phyloP scores from a whole-genome alignment of 2,888 invertebrate species.

The Agonopterix alstromeriana region DNA sequence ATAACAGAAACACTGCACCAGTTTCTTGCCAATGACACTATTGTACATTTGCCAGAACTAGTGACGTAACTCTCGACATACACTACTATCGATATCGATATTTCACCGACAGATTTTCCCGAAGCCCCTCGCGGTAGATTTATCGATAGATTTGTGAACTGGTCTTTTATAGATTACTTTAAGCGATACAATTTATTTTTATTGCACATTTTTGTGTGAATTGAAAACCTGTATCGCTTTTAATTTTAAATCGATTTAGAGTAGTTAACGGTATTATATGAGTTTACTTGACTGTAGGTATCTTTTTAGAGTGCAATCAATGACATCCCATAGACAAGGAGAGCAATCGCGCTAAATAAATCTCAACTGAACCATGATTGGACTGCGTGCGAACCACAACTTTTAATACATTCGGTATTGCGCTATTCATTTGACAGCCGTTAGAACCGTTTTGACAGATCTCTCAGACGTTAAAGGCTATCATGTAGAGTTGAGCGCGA shows the following conservation, averaged over 20 bases:
- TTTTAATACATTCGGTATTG: no score
- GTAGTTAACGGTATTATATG: no score
- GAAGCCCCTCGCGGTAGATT: background rate
- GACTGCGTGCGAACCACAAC: no score
- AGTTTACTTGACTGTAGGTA: no score
- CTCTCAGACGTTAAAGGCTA: no score
- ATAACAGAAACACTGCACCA: background rate
- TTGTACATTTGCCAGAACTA: conserved; percentile 21
- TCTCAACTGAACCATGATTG: no score
- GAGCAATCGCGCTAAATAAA: no score
- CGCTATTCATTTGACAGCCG: no score
- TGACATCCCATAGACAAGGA: no score
- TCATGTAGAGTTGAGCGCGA: no score
- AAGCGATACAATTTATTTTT: conserved; percentile 4
- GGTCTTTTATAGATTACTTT: conserved; percentile 2
- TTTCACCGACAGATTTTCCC: conserved; percentile 1
- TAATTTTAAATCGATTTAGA: background rate
- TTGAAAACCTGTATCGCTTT: conserved; percentile 7
- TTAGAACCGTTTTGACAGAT: no score
- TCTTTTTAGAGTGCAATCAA: no score
- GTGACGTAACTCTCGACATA: conserved; percentile 13
- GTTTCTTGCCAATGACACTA: conserved; percentile 25
- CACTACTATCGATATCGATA: conserved; percentile 16
- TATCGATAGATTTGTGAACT: background rate
- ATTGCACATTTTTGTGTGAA: conserved; percentile 3